Base-by-base conservation (phyloP, 2,113 vertebrate species). In the Mirza zaza region DNA sequence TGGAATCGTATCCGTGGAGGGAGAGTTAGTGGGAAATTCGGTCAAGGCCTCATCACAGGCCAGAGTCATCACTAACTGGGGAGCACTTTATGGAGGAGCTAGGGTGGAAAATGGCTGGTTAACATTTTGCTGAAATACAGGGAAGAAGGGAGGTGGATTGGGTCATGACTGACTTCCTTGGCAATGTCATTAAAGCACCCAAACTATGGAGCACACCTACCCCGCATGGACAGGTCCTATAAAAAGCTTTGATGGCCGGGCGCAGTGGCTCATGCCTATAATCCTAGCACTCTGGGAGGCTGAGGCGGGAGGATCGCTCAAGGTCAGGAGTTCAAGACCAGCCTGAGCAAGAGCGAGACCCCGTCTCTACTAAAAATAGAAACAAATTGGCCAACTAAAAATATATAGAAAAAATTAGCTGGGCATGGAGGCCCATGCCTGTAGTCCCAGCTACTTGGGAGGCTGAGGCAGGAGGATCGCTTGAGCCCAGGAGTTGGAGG, bases 81-180 rank as follows among this genome's bases (percentile, higher is more conserved):
- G 65, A 63, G 57, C 96, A n/a, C 18, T 39, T 84, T 94, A 61
- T 59, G 45, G 36, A 93, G 39, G 50, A 48, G 4, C 12, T 14
- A 67, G 57, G 42, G 29, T 82, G n/a, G 91, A 93, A 83, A 65
- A 76, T 45, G 18, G 55, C 42, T 75, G 70, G 75, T 77, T 88
- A 85, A 77, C 91, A n/a, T 85, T 95, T 95, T 94, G 88, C 93
- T 95, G 70, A 95, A 91, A 87, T 55, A 42, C 10, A 36, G 39
- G 45, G 80, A 97, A 87, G 57, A 90, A 75, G 87, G 52, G 57
- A 50, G 34, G 50, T 63, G 17, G 1, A 8, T 80, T 67, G 45
- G 42, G 42, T 75, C 34, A 21, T 59, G 42, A 52, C 2, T 21
- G 36, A 75, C 45, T 84, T 86, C 63, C 21, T 25, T 90, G 70